A percentile compares a stretch with the other conserved stretches of the same genome.
Evolutionary conservation across 2,113 vertebrate species (phyloP).

Genomic region (Pachycephala philippinensis): DNA sequence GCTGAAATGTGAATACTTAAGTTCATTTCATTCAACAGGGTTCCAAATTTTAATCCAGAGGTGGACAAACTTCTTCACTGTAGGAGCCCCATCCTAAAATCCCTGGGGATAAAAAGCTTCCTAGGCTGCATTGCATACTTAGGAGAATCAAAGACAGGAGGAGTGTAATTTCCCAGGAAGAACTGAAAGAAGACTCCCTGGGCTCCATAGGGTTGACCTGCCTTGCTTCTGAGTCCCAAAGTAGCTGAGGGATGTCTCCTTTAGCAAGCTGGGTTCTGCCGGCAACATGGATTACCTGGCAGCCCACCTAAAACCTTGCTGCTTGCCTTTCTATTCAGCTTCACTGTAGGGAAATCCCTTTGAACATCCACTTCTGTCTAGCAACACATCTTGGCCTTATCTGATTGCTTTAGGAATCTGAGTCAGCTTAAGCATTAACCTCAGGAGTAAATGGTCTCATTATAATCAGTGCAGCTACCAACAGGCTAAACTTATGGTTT

Average conservation of each 20-base stretch:
- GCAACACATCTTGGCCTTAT: not conserved
- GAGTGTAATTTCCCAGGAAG: not conserved
- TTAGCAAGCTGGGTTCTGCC: not conserved
- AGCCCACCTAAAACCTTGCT: not conserved
- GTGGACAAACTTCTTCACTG: not conserved
- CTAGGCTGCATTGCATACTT: not conserved
- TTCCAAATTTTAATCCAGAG: not conserved
- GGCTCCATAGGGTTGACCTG: not conserved
- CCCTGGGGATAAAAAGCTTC: not conserved
- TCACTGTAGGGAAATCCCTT: not conserved
- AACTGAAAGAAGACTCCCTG: not conserved
- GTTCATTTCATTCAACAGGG: not conserved
- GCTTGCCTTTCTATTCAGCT: not conserved
- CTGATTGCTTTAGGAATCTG: slow-evolving; percentile 15
- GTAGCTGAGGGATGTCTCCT: not conserved
- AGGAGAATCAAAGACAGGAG: not conserved
- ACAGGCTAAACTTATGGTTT: not conserved
- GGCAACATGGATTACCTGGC: not conserved
- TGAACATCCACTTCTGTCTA: not conserved
- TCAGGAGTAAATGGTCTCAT: slow-evolving; percentile 40
- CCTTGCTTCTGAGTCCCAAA: not conserved
- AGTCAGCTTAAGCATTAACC: slow-evolving; percentile 24
- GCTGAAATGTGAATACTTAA: not conserved
- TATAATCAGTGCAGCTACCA: slow-evolving; percentile 39
- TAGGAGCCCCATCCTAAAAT: not conserved